Percentiles rank a stretch among this genome's conserved stretches.
These are phyloP conservation scores for Eubasilissa splendida DNA, from an alignment of 2,888 invertebrate species.

Conservation along the genomic window DNA sequence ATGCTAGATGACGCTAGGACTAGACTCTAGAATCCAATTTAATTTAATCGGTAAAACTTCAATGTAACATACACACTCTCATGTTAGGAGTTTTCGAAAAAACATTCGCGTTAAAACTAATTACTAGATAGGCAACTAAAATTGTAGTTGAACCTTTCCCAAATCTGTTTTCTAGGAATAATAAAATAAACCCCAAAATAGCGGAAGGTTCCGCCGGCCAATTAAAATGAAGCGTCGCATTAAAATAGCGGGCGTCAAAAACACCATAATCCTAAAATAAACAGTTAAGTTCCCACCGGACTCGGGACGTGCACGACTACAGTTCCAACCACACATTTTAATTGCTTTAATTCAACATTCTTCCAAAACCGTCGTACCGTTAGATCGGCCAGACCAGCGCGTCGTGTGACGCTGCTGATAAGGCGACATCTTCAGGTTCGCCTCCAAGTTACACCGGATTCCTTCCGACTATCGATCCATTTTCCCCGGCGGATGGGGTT, in stretches of 20 bases:
- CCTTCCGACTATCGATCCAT: constrained; percentile 4
- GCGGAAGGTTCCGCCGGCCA: neutral
- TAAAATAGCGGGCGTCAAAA: constrained; percentile 31
- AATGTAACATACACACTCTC: too few relatives aligned
- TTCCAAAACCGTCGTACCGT: constrained; percentile 17
- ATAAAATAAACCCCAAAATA: neutral
- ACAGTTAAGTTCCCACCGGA: constrained; percentile 28
- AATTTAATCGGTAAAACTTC: too few relatives aligned
- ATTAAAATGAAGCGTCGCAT: constrained; percentile 3
- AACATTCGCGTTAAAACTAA: too few relatives aligned
- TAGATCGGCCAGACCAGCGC: constrained; percentile 3
- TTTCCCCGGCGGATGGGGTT: neutral
- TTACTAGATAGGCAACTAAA: neutral
- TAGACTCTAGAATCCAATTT: too few relatives aligned
- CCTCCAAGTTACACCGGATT: neutral
- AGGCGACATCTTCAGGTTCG: constrained; percentile 7
- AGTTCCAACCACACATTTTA: constrained; percentile 18
- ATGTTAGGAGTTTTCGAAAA: too few relatives aligned
- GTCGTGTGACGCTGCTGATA: constrained; percentile 31
- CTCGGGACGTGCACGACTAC: constrained; percentile 6
- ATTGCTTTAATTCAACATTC: constrained; percentile 32
- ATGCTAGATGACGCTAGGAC: too few relatives aligned
- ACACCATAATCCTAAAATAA: neutral
- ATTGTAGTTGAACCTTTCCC: neutral
- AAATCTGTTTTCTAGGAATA: neutral